Evolutionary conservation across 2,888 invertebrate genomes (phyloP), one percentile per base, ranked within the genome.

Genomic region (Leucophenga maculata): DNA sequence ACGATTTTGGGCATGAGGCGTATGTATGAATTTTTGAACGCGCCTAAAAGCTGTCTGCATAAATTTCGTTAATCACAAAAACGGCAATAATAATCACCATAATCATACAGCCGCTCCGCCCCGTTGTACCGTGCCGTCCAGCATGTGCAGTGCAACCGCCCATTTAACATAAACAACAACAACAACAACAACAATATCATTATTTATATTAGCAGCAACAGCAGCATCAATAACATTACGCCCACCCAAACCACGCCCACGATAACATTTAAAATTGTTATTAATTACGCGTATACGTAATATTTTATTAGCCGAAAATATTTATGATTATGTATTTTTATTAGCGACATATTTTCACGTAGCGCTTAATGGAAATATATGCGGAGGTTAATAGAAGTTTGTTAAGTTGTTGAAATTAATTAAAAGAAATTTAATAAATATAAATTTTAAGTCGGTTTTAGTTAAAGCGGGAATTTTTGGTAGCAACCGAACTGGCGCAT

Each of bases 261-360:
- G 32, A 32, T 32, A 72, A 71, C 78, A 82, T 83, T 80, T 80
- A 81, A 77, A 81, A 79, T 74, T 67, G 78, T 78, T 79, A 80
- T 80, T 80, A 80, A 80, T 80, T 80, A 79, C 74, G 81, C 64
- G 18, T 44, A 64, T 44, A 18, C 64, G 48, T 44, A 64, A 46
- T 46, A 64, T 22, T 64, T 64, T 46, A 64, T 64, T 44, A 44
- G 32, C n/a, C 32, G n/a, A 18, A 16, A 48, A 48, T n/a, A 48
- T 48, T 54, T 54, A 54, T 54, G 16, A 54, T 54, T 54, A 54
- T 32, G 8, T 54, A 54, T 18, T 54, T 54, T 54, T 54, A 54
- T 20, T 54, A 20, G 54, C 20, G 54, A 54, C 54, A 54, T 20
- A 54, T 54, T 54, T 18, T 20, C 54, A 32, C 6, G 32, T 8